Evolutionary conservation across 2,113 vertebrate species (phyloP).

Genomic region (Ovis canadensis): DNA sequence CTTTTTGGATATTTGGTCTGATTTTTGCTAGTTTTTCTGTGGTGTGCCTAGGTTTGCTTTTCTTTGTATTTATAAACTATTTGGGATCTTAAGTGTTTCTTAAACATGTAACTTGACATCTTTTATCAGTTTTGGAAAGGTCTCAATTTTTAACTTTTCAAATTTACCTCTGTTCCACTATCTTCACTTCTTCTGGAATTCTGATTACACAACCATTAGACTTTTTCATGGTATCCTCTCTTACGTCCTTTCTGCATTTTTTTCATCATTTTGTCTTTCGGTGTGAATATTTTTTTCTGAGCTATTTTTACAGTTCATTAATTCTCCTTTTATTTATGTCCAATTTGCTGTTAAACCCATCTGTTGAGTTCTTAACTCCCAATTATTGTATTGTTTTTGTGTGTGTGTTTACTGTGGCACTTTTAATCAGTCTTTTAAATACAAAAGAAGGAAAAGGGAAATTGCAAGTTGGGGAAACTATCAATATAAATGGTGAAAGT

Average conservation of each 20-base stretch:
- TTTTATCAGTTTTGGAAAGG: not conserved
- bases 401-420: not conserved
- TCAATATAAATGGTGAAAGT: not conserved
- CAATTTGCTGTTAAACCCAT: not conserved
- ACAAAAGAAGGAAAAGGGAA: not conserved
- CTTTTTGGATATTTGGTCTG: not conserved
- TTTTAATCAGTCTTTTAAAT: not conserved
- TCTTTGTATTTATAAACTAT: constrained; percentile 11
- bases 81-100: not conserved
- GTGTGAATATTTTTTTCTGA: not conserved
- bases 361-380: not conserved
- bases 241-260: not conserved
- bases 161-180: not conserved
- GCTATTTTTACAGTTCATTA: not conserved
- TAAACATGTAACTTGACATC: not conserved
- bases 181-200: not conserved
- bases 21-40: not conserved
- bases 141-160: not conserved
- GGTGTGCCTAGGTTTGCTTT: not conserved
- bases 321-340: not conserved
- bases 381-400: not conserved
- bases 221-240: not conserved
- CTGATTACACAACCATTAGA: not conserved
- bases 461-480: not conserved
- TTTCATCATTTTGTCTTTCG: constrained; percentile 31